Evolutionary conservation across 2,113 vertebrate genomes (phyloP).

Genomic region (Australoheros scitulus): DNA sequence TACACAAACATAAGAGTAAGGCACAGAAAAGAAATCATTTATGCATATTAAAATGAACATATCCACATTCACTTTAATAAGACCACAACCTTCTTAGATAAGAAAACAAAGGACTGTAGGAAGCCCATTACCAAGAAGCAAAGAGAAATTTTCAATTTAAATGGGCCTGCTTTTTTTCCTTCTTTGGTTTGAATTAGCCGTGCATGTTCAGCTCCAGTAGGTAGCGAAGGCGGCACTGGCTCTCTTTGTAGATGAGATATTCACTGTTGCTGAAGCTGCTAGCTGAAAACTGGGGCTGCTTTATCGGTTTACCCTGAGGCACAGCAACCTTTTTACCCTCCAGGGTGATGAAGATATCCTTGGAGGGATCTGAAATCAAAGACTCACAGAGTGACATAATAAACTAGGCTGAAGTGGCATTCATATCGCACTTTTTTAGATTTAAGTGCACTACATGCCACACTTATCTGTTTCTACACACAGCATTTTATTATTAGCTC

Average conservation of each 20-base stretch:
- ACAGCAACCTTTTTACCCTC: constrained; percentile 85
- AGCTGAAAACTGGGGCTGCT: constrained; percentile 68
- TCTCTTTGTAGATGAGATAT: constrained; percentile 92
- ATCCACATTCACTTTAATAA: not conserved
- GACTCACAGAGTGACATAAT: not conserved
- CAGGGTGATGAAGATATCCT: constrained; percentile 80
- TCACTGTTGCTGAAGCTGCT: constrained; percentile 88
- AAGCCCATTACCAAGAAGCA: not conserved
- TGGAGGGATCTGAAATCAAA: constrained; percentile 80
- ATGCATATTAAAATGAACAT: not conserved
- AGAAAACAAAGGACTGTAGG: not conserved
- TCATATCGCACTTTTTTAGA: not conserved
- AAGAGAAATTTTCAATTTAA: not conserved
- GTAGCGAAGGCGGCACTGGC: constrained; percentile 87
- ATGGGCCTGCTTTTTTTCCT: constrained; percentile 25
- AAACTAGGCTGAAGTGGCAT: not conserved
- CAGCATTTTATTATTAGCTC: not conserved
- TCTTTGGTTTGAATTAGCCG: not conserved
- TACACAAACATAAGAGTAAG: constrained; percentile 36
- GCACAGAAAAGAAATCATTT: constrained; percentile 42
- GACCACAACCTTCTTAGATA: not conserved
- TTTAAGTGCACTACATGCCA: not conserved
- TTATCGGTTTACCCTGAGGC: constrained; percentile 83
- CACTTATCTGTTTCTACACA: not conserved
- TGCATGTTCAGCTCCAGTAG: constrained; percentile 85